Evolutionary conservation across 2,113 vertebrate genomes (phyloP).

Genomic region (Pelobates fuscus): DNA sequence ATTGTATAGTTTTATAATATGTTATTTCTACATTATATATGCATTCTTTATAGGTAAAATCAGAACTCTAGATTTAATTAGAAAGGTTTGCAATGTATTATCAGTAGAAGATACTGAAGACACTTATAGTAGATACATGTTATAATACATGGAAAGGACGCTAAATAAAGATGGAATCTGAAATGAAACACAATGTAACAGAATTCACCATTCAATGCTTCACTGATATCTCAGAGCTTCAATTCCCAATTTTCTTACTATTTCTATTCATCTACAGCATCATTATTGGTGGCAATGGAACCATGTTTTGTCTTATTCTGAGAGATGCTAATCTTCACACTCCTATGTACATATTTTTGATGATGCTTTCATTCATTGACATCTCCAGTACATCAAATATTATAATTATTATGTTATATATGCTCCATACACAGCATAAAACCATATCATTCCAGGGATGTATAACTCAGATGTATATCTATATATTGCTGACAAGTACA

Average conservation of each 20-base stretch:
- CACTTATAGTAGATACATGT: too few species aligned
- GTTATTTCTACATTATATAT: too few species aligned
- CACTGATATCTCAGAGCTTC: not conserved
- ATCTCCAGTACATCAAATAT: not conserved
- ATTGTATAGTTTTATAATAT: too few species aligned
- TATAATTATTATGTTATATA: not conserved
- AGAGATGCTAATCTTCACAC: not conserved
- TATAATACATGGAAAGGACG: too few species aligned
- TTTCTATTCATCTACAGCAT: constrained; percentile 7
- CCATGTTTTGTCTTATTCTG: not conserved
- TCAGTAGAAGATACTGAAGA: too few species aligned
- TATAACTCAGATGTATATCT: not conserved
- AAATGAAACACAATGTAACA: too few species aligned
- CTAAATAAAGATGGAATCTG: too few species aligned
- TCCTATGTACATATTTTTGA: constrained; percentile 21
- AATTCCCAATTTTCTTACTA: not conserved
- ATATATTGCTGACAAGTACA: not conserved
- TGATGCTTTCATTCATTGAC: not conserved
- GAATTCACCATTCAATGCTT: constrained; percentile 7
- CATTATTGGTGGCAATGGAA: constrained; percentile 5
- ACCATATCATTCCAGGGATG: constrained; percentile 11
- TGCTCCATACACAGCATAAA: not conserved
- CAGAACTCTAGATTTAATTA: too few species aligned
- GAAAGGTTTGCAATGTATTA: too few species aligned
- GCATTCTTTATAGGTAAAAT: too few species aligned